A percentile compares a stretch with the other conserved stretches of the same genome.
These are phyloP conservation scores for Tetramorium parvispinum DNA, from an alignment of 1,140 invertebrate species.

Conservation along the genomic window DNA sequence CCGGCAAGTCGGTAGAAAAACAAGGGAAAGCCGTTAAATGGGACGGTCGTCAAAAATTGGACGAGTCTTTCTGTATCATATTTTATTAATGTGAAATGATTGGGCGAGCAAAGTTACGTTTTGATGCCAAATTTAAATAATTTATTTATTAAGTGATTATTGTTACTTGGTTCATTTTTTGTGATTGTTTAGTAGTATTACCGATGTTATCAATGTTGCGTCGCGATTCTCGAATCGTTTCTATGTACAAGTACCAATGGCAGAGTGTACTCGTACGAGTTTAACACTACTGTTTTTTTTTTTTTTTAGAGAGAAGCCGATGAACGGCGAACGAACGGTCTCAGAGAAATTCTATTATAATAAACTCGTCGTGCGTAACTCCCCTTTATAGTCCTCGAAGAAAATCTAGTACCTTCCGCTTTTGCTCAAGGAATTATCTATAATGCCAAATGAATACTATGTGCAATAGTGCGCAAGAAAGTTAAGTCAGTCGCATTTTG, in stretches of 20 bases:
- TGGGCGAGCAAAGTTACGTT: conserved; percentile 16
- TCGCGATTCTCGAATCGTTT: background rate
- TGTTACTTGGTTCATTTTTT: background rate
- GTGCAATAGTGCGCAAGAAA: conserved; percentile 41
- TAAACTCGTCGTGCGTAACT: conserved; percentile 40
- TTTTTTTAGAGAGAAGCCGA: background rate
- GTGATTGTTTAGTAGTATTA: background rate
- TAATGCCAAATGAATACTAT: conserved; percentile 42
- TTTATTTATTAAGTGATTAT: conserved; percentile 7
- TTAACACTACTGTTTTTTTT: background rate
- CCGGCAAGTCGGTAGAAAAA: background rate
- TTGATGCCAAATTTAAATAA: conserved; percentile 6
- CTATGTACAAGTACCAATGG: background rate
- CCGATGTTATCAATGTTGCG: background rate
- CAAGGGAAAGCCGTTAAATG: background rate
- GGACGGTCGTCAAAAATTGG: conserved; percentile 2
- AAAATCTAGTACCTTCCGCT: conserved; percentile 70
- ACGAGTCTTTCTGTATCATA: conserved; percentile 13
- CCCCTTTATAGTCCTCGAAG: conserved; percentile 41
- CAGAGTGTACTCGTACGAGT: background rate
- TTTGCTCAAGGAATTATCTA: conserved; percentile 67
- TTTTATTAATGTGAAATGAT: conserved; percentile 4
- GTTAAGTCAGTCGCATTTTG: conserved; percentile 41
- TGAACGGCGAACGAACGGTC: conserved; percentile 41
- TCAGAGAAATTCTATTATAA: conserved; percentile 23